Conservation (phyloP, 1,140 invertebrate genomes). For the Macrobrachium nipponense region DNA sequence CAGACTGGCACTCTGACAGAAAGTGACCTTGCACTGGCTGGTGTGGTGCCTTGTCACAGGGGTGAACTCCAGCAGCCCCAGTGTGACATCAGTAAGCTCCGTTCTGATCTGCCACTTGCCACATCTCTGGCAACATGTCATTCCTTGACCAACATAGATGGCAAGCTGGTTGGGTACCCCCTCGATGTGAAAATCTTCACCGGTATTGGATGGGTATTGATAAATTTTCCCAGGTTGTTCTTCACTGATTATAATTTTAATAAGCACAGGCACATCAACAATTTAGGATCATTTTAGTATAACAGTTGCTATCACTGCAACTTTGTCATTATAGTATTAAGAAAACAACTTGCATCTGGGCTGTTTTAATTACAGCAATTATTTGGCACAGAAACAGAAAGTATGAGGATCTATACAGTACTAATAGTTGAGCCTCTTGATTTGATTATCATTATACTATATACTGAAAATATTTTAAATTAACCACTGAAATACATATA, state of each 20-base stretch:
- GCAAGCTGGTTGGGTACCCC: constrained; percentile 65
- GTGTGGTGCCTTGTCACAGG: constrained; percentile 62
- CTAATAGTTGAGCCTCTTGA: too few species aligned
- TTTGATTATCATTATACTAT: too few species aligned
- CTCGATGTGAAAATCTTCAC: constrained; percentile 66
- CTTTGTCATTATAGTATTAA: too few species aligned
- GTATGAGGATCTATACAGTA: too few species aligned
- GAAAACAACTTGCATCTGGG: too few species aligned
- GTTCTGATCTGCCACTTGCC: constrained; percentile 9
- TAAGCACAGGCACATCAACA: too few species aligned
- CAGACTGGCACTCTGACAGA: constrained; percentile 69
- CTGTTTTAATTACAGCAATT: too few species aligned
- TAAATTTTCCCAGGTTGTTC: neutral
- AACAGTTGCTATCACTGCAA: too few species aligned
- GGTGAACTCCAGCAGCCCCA: constrained; percentile 40
- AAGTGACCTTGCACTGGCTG: constrained; percentile 66
- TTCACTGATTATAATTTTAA: constrained; percentile 4
- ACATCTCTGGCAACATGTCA: constrained; percentile 66
- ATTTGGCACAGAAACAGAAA: too few species aligned
- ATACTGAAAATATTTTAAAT: too few species aligned
- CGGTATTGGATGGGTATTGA: constrained; percentile 59
- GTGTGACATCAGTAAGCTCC: constrained; percentile 50
- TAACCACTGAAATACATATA: too few species aligned
- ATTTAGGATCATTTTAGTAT: too few species aligned
- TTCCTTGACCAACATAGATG: constrained; percentile 65